Conservation (phyloP, 2,797 vertebrate genomes). For the Argyrosomus regius region DNA sequence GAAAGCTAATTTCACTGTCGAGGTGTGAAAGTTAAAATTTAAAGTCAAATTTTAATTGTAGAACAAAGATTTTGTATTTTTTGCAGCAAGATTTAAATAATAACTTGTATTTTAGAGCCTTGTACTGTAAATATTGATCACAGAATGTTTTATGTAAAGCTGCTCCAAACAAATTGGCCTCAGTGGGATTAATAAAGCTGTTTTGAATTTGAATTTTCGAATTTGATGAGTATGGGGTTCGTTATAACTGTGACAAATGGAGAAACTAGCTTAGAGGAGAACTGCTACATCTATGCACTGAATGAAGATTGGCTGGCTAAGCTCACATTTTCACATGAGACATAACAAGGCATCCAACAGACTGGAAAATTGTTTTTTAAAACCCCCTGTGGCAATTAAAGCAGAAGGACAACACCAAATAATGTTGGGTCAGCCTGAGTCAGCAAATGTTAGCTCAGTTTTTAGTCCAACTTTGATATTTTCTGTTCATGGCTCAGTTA, state of each 20-base stretch:
- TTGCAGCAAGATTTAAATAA: too few species aligned
- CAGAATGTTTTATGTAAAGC: not conserved
- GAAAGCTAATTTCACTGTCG: not conserved
- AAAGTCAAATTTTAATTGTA: not conserved
- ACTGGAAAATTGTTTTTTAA: too few species aligned
- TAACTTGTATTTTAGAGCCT: too few species aligned
- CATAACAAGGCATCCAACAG: not conserved
- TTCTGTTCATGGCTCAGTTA: not conserved
- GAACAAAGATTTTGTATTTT: not conserved
- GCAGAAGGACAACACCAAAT: not conserved
- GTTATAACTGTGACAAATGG: not conserved
- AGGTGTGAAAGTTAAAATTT: not conserved
- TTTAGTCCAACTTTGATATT: not conserved
- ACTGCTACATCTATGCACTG: not conserved
- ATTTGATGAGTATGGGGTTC: not conserved
- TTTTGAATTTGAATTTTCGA: too few species aligned
- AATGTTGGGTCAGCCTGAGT: not conserved
- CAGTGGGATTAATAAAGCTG: too few species aligned
- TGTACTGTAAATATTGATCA: not conserved
- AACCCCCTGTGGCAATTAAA: not conserved
- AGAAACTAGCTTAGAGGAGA: not conserved
- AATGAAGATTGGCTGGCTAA: not conserved
- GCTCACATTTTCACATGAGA: not conserved
- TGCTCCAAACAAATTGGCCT: too few species aligned
- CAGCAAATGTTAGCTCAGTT: not conserved